phyloP scores from a whole-genome alignment of 92 coral and sea anemone genomes.

The Parazoanthus darwini region DNA sequence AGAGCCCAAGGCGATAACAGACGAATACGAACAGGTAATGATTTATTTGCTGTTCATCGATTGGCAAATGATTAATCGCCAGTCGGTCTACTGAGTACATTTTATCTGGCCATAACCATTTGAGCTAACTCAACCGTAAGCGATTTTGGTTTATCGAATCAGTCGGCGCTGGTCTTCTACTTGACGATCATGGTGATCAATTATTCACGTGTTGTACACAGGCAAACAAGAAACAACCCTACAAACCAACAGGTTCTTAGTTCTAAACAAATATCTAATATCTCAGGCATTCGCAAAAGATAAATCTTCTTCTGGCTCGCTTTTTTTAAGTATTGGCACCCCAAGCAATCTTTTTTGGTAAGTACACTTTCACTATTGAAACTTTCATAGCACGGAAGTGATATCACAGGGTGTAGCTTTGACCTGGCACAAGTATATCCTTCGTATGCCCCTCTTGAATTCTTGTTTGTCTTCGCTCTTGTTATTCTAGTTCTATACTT shows the following conservation, averaged over 20 bases:
- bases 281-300: conserved; percentile 9
- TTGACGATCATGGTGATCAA: neutral
- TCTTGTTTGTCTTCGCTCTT: neutral
- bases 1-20: too few relatives aligned
- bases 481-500: neutral
- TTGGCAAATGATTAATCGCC: too few relatives aligned
- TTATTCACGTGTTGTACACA: conserved; percentile 9
- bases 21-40: too few relatives aligned
- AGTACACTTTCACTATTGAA: neutral
- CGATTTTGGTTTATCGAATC: too few relatives aligned
- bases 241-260: neutral
- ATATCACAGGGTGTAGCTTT: neutral
- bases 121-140: too few relatives aligned
- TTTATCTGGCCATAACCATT: too few relatives aligned
- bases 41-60: too few relatives aligned
- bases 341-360: neutral
- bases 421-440: neutral
- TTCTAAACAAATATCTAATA: conserved; percentile 15
- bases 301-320: conserved; percentile 6
- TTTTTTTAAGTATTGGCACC: neutral
- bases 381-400: neutral
- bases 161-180: too few relatives aligned
- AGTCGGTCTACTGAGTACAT: too few relatives aligned
- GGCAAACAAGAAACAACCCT: conserved; percentile 9
- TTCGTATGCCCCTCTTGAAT: neutral